Evolutionary conservation across 2,888 invertebrate genomes (phyloP).

Genomic region (Diaprepes abbreviatus): DNA sequence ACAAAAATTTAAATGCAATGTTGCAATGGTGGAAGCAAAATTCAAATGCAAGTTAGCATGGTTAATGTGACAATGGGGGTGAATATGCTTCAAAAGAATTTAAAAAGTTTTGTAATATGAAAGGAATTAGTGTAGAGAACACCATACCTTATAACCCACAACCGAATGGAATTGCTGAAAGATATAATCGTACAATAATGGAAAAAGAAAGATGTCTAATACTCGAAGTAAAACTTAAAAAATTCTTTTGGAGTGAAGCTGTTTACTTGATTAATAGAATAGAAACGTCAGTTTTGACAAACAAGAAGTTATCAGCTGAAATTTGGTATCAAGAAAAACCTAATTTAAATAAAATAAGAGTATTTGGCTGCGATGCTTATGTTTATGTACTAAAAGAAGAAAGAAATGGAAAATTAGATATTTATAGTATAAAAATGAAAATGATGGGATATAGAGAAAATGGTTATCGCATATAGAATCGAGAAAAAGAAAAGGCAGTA

Average conservation of each 20-base stretch:
- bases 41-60: conserved; percentile 23
- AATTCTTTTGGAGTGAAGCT: conserved; percentile 42
- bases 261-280: conserved; percentile 37
- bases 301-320: background rate
- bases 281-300: no score
- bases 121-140: conserved; percentile 48
- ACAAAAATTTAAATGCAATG: conserved; percentile 34
- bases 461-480: no score
- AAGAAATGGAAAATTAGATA: no score
- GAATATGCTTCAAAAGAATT: conserved; percentile 46
- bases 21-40: conserved; percentile 33
- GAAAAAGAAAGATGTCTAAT: conserved; percentile 50
- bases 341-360: background rate
- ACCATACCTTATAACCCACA: conserved; percentile 46
- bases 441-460: no score
- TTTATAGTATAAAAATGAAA: no score
- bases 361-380: background rate
- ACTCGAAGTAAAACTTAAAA: conserved; percentile 44
- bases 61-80: conserved; percentile 45
- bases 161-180: conserved; percentile 48
- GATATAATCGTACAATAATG: conserved; percentile 47
- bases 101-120: conserved; percentile 41
- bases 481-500: no score
- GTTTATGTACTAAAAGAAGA: background rate
- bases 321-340: background rate